These are phyloP conservation scores for Physeter macrocephalus DNA, from an alignment of 2,113 vertebrate species.

Conservation along the genomic window DNA sequence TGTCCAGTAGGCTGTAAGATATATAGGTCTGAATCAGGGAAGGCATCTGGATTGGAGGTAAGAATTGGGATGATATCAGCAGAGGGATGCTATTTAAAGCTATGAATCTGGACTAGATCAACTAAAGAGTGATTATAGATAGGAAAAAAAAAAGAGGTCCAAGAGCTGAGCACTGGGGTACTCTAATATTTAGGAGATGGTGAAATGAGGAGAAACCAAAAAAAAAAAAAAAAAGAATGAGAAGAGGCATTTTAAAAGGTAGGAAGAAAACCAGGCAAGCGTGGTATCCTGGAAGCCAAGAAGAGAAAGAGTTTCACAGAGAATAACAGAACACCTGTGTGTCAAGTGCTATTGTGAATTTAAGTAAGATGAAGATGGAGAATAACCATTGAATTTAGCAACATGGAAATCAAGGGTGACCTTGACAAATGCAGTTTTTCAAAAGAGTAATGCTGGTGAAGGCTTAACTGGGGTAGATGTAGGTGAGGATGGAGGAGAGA, in stretches of 20 bases:
- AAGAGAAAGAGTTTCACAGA: background rate
- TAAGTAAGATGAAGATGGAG: background rate
- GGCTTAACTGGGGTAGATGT: background rate
- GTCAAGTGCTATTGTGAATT: constrained; percentile 14
- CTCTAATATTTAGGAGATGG: background rate
- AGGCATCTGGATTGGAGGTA: background rate
- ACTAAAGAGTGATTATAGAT: background rate
- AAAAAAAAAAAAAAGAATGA: background rate
- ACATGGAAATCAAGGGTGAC: background rate
- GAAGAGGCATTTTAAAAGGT: background rate
- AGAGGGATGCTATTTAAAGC: background rate
- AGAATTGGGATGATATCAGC: background rate
- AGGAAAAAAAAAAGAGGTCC: background rate
- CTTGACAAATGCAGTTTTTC: constrained; percentile 3
- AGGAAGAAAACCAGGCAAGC: background rate
- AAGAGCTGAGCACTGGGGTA: background rate
- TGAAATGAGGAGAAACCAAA: background rate
- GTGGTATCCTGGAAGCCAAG: background rate
- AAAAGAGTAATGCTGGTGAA: background rate
- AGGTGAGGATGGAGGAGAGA: background rate
- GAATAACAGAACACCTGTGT: background rate
- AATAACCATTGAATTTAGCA: background rate
- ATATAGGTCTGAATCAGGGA: background rate
- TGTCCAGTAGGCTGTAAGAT: background rate
- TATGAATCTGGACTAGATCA: background rate